Conservation (phyloP, 2,113 vertebrate genomes). For the Pagrus major region DNA sequence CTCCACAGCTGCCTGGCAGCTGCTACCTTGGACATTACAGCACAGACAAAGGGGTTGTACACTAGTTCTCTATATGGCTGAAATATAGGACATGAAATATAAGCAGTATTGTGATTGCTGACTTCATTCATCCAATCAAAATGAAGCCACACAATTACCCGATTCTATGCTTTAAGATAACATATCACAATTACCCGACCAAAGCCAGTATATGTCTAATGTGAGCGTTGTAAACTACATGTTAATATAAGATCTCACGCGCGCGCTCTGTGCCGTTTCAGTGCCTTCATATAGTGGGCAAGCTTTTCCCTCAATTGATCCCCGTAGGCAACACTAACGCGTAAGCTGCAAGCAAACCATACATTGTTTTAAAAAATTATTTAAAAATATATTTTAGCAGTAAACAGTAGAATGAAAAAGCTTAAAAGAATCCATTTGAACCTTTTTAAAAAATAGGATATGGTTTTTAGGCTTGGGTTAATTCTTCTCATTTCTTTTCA, state of each 20-base stretch:
- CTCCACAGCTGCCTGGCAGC: conserved; percentile 43
- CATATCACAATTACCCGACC: neutral
- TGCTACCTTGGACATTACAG: conserved; percentile 16
- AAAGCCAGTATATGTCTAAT: neutral
- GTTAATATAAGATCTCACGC: neutral
- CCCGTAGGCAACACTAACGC: neutral
- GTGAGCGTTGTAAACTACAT: neutral
- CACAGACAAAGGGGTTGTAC: conserved; percentile 10
- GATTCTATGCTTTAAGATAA: neutral
- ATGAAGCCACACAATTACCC: neutral
- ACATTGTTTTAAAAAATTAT: neutral
- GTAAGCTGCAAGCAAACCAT: neutral
- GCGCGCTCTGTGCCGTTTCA: neutral
- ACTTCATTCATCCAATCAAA: neutral
- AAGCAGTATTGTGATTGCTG: neutral
- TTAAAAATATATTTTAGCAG: neutral
- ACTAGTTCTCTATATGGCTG: neutral
- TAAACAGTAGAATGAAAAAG: neutral
- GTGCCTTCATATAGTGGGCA: neutral
- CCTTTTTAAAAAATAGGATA: neutral
- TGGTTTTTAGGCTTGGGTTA: neutral
- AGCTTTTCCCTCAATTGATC: neutral
- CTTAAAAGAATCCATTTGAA: neutral
- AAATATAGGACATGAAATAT: neutral
- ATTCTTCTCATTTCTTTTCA: neutral